These are phyloP conservation scores for Linhomoeus sp. DNA, from an alignment of 2,888 invertebrate species.

Conservation along the genomic window DNA sequence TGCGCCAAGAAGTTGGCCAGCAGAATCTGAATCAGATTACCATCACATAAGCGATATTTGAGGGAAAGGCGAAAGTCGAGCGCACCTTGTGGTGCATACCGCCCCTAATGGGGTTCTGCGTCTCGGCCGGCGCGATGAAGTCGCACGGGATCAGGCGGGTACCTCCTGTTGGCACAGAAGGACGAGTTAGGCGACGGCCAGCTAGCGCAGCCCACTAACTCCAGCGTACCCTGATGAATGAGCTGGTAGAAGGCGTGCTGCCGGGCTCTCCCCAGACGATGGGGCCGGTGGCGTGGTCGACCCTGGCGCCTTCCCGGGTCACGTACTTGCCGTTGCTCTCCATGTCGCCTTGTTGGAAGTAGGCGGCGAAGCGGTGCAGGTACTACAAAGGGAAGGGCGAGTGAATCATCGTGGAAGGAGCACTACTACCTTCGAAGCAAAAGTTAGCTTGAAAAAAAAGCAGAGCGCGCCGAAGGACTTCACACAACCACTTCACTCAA, in stretches of 20 bases:
- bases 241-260: constrained; percentile 97
- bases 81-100: constrained; percentile 78
- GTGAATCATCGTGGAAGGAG: no score
- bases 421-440: no score
- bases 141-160: constrained; percentile 79
- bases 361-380: constrained; percentile 91
- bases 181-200: no score
- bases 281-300: constrained; percentile 44
- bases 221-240: constrained; percentile 87
- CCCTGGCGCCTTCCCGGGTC: constrained; percentile 31
- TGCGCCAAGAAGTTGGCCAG: constrained; percentile 93
- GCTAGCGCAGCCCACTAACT: no score
- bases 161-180: no score
- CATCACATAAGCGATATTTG: no score
- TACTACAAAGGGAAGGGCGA: no score
- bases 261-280: constrained; percentile 96
- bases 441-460: no score
- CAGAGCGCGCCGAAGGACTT: no score
- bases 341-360: constrained; percentile 89
- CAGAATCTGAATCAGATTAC: no score
- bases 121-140: constrained; percentile 77
- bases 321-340: constrained; percentile 40
- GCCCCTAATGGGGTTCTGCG: constrained; percentile 61
- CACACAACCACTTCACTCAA: no score
- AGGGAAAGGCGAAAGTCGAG: no score